These are phyloP conservation scores for Patella caerulea DNA, from an alignment of 2,888 invertebrate species.

Conservation along the genomic window DNA sequence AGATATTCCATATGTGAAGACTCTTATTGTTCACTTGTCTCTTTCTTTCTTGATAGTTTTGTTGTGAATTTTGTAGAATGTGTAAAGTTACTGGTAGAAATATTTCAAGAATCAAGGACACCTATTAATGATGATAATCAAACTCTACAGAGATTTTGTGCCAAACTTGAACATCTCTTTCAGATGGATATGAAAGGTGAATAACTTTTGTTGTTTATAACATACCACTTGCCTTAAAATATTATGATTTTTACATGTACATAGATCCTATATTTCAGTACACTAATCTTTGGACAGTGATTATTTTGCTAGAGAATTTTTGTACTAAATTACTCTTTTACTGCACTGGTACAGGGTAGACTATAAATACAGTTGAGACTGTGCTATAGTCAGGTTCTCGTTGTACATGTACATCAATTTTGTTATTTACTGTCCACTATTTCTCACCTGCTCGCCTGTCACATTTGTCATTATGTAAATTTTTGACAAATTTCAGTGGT, in stretches of 20 bases:
- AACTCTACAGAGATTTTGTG: slow-evolving; percentile 70
- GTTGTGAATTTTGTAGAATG: slow-evolving; percentile 56
- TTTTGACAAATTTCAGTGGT: no score
- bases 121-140: slow-evolving; percentile 71
- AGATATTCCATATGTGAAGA: no score
- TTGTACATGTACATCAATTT: no score
- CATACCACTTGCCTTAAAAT: no score
- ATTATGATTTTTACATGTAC: neutral
- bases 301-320: slow-evolving; percentile 5
- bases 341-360: no score
- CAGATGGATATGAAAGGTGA: slow-evolving; percentile 70
- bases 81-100: slow-evolving; percentile 57
- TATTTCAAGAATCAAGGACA: slow-evolving; percentile 50
- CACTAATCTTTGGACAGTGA: neutral
- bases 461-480: no score
- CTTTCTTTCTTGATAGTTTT: no score
- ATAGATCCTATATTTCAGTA: neutral
- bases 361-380: no score
- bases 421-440: no score
- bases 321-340: neutral
- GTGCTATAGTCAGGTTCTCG: no score
- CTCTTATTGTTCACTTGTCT: no score
- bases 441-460: no score
- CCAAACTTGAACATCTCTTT: slow-evolving; percentile 71
- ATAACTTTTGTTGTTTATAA: neutral